phyloP scores from a whole-genome alignment of 2,797 vertebrate species.

The Psittacula echo region DNA sequence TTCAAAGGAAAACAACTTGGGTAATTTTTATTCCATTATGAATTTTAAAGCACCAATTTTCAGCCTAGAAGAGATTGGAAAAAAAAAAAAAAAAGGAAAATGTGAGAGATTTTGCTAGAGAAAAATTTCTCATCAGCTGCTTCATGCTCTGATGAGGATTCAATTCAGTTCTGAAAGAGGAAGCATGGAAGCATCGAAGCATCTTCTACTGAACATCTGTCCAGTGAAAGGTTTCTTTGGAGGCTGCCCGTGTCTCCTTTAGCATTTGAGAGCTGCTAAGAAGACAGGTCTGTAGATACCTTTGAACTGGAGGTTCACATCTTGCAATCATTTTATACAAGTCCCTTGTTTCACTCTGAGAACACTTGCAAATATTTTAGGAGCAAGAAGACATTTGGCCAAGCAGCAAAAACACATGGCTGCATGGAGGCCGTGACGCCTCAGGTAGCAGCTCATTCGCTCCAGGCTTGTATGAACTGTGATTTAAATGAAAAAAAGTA shows the following conservation, averaged over 20 bases:
- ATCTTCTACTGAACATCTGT: not conserved
- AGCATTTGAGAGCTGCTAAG: not conserved
- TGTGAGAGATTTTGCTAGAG: not conserved
- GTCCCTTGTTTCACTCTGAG: not conserved
- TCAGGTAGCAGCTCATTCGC: slow-evolving; percentile 33
- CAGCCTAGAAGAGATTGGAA: not conserved
- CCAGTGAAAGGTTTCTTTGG: not conserved
- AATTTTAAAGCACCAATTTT: not conserved
- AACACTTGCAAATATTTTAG: not conserved
- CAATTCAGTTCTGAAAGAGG: not conserved
- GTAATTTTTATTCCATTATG: not conserved
- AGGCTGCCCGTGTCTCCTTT: not conserved
- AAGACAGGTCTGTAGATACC: not conserved
- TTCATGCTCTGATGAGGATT: not conserved
- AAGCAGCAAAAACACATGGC: not conserved
- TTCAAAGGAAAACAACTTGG: not conserved
- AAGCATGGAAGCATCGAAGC: not conserved
- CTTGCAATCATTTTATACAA: not conserved
- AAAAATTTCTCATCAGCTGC: not conserved
- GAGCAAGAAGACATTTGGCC: not conserved
- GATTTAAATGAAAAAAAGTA: slow-evolving; percentile 21
- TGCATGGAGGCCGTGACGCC: not conserved
- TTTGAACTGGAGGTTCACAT: not conserved
- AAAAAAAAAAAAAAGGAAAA: not conserved
- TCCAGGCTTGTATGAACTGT: slow-evolving; percentile 7